Percentiles rank a stretch among this genome's conserved stretches.
phyloP scores from a whole-genome alignment of 2,113 vertebrate species.

The rabbit (Oryctolagus cuniculus) region mOryCun1.1 NC_091445.1:10911501-10912000 shows the following conservation, averaged over 20 bases:
- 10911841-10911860: slow-evolving; percentile 21
- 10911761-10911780: neutral
- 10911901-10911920: neutral
- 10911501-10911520: neutral
- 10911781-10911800: neutral
- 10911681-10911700: slow-evolving; percentile 1
- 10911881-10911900: neutral
- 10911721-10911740: slow-evolving; percentile 32
- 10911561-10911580: neutral
- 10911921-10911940: neutral
- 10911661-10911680: slow-evolving; percentile 2
- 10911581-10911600: neutral
- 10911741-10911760: neutral
- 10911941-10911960: neutral
- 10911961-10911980: neutral
- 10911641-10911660: neutral
- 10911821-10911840: neutral
- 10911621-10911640: neutral
- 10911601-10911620: neutral
- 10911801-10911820: neutral
- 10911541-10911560: neutral
- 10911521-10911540: neutral
- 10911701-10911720: neutral
- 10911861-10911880: neutral
- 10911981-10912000: neutral